phyloP scores from a whole-genome alignment of 2,113 vertebrate genomes.

The Tiliqua scincoides region DNA sequence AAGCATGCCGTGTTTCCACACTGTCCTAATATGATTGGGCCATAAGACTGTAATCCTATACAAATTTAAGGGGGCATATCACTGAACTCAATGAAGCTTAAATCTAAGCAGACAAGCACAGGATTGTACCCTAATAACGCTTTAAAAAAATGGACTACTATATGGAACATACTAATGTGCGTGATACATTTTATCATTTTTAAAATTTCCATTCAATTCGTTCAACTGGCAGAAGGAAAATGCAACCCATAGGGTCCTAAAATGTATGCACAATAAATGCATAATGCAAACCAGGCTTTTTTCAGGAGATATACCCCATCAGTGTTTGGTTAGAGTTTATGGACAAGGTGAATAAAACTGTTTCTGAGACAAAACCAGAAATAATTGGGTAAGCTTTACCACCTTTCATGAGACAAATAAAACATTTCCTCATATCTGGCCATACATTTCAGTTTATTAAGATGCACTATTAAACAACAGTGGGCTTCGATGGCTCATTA shows the following conservation, averaged over 20 bases:
- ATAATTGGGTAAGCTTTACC: fast-evolving
- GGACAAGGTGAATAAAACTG: neutral
- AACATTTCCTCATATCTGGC: neutral
- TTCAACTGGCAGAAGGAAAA: conserved; percentile 37
- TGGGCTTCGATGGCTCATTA: neutral
- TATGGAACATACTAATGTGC: neutral
- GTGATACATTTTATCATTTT: neutral
- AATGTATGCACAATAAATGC: conserved; percentile 7
- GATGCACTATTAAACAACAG: fast-evolving
- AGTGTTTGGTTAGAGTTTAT: neutral
- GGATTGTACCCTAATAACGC: too few relatives aligned
- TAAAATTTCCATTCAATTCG: conserved; percentile 4
- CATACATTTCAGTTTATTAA: neutral
- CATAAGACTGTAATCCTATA: too few relatives aligned
- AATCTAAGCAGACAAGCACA: too few relatives aligned
- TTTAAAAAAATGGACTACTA: neutral
- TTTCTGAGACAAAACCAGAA: neutral
- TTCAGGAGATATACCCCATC: neutral
- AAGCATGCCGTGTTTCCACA: too few relatives aligned
- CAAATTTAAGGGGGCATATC: too few relatives aligned
- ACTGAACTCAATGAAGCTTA: too few relatives aligned
- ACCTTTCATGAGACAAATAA: neutral
- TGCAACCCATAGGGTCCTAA: conserved; percentile 8
- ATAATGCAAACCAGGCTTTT: conserved; percentile 14
- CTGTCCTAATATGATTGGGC: too few relatives aligned